A percentile compares a stretch with the other conserved stretches of the same genome.
phyloP scores from a whole-genome alignment of 2,113 vertebrate species.

The Catharus fuscescens region DNA sequence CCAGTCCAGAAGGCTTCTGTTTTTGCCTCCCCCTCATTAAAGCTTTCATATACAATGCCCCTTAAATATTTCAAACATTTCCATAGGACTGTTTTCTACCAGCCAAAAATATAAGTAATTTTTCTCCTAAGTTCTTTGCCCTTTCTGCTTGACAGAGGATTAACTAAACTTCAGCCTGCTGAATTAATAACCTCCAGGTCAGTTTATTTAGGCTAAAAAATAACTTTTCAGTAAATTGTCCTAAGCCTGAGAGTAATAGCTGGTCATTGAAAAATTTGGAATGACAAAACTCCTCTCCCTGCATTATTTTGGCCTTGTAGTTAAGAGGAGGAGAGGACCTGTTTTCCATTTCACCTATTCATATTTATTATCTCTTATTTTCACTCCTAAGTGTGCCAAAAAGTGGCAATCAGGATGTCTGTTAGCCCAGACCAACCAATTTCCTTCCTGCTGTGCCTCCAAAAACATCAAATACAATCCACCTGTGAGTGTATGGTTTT shows the following conservation, averaged over 20 bases:
- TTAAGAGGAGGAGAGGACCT: background rate
- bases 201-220: background rate
- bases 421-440: background rate
- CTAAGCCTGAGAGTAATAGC: background rate
- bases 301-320: background rate
- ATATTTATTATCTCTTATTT: background rate
- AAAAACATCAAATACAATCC: background rate
- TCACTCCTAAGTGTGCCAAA: background rate
- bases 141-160: background rate
- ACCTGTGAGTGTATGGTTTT: background rate
- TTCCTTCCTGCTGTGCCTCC: constrained; percentile 44
- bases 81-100: background rate
- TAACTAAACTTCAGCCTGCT: background rate
- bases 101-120: background rate
- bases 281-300: background rate
- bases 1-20: background rate
- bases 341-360: background rate
- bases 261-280: background rate
- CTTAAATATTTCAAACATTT: background rate
- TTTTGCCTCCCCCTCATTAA: background rate
- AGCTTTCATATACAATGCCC: background rate
- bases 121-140: background rate
- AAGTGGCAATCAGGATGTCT: background rate
- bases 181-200: background rate
- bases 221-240: background rate